Evolutionary conservation across 1,140 invertebrate species (phyloP), one percentile per base, ranked within the genome.

Genomic region (Eupristina koningsbergeri): DNA sequence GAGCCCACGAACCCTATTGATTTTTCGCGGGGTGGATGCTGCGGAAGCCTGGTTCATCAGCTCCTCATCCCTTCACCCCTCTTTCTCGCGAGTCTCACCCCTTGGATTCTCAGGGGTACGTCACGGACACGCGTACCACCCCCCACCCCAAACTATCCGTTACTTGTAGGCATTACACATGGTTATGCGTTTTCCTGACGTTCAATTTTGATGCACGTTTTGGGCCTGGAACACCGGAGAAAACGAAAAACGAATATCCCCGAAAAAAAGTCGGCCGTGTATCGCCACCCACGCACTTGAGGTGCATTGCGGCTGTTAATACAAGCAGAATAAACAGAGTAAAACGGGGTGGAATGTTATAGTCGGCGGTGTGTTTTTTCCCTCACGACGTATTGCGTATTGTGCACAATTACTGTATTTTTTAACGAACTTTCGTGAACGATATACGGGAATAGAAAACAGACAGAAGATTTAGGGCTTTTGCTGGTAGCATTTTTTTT

Each of bases 1-100:
- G 85, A 64, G 73, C 71, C 64, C 81, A 67, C 74, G 45, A 58
- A 53, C 31, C 75, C 84, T 90, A 90, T 89, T 88, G 89, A 90
- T 89, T 90, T 89, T 89, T 87, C 86, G 85, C 84, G 50, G 63
- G 13, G 80, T 86, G 26, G 5, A 22, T 13, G 53, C 22, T 58
- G 77, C 53, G 50, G 50, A 29, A 64, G 74, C 76, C 81, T 73
- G 76, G 76, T 83, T 45, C 85, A 75, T 83, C 86, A 84, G 73
- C 53, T 69, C 76, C 69, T 73, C 53, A 61, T 79, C 63, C 19
- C 83, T 78, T 61, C 58, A 71, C 22, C 50, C n/a, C 63, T 58
- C 22, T 58, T 58, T 58, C 53, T 58, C 26, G 22, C 22, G 53
- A 58, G 22, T 58, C 9, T 9, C 19, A 22, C 26, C 22, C 53